Conservation (phyloP, 2,113 vertebrate genomes). For the Chloroceryle aenea region DNA sequence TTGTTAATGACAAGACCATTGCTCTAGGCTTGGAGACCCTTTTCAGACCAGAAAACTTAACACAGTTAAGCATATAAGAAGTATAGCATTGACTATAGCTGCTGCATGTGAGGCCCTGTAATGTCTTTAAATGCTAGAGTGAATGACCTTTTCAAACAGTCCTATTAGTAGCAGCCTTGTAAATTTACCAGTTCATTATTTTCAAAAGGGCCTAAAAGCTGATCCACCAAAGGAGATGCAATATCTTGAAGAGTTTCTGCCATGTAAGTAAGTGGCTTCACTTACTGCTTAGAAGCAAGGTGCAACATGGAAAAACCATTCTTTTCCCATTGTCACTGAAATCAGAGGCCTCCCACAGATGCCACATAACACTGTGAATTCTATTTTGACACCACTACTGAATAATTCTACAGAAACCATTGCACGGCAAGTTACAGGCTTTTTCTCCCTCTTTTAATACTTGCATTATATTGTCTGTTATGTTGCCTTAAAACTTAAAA, state of each 20-base stretch:
- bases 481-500: not conserved
- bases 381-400: not conserved
- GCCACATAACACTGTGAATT: not conserved
- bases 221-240: not conserved
- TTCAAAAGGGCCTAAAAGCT: not conserved
- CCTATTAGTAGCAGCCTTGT: not conserved
- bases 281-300: not conserved
- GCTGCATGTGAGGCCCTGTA: not conserved
- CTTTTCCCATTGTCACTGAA: not conserved
- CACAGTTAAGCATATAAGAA: too few species aligned
- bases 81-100: not conserved
- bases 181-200: not conserved
- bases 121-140: not conserved
- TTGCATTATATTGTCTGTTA: not conserved
- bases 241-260: not conserved
- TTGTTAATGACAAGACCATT: not conserved
- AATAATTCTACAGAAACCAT: not conserved
- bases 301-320: not conserved
- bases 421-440: accelerated
- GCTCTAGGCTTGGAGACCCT: not conserved
- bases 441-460: not conserved
- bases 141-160: not conserved
- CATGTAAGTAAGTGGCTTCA: not conserved
- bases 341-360: not conserved
- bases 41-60: not conserved